Evolutionary conservation across 2,888 invertebrate genomes (phyloP), one percentile per base, ranked within the genome.

Genomic region (Microctonus hyperodae): DNA sequence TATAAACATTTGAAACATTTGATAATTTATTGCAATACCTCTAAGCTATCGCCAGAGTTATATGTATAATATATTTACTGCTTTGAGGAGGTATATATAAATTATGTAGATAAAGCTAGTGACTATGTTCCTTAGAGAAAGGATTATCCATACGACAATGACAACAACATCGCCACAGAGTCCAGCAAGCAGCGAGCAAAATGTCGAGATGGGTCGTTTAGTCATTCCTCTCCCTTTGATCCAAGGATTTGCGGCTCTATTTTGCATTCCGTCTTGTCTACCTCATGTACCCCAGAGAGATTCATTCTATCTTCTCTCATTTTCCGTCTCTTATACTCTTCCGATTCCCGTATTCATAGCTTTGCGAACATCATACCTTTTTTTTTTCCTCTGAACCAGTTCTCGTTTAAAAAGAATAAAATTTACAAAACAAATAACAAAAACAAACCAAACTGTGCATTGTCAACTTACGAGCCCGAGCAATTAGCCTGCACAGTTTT

Each of bases 201-300:
- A 80, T 79, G 73, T 77, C 79, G 76, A 68, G 78, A 78, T 80
- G 75, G 73, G 67, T 74, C 77, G 76, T 77, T 72, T 74, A 73
- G 69, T 67, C 71, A 67, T 72, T 70, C 72, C 70, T 71, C 69
- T 74, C 74, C 76, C 80, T 81, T 81, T 81, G 81, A 80, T 78
- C 72, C 72, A 68, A 68, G 70, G 74, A 79, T 79, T 79, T 79
- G 79, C 75, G 77, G 68, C 75, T 80, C 79, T 81, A 81, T 80
- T 81, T 81, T 81, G 79, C 81, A 81, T 81, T 78, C 81, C 80
- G 70, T 74, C 72, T 78, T 75, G 78, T 74, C 75, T 75, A 73
- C 73, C 69, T 69, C 70, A 67, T 68, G 22, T 50, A 63, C 65
- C 67, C 70, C 44, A 56, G 62, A 69, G 69, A 68, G 66, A 64